These are phyloP conservation scores for Pseudochirops corinnae DNA, from an alignment of 2,797 vertebrate genomes.

Conservation along the genomic window DNA sequence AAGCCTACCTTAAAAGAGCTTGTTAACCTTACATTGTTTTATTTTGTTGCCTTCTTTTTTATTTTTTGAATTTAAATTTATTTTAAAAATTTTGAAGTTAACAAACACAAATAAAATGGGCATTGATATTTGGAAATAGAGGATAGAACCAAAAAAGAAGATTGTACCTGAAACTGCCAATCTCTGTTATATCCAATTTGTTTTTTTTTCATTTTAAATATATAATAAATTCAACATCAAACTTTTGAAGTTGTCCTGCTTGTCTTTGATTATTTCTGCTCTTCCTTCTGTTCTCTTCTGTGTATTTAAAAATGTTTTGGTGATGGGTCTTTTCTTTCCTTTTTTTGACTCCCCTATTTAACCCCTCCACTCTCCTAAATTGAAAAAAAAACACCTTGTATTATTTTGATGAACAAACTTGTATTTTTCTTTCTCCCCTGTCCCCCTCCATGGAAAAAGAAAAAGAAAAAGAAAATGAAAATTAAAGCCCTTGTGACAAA, in stretches of 20 bases:
- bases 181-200: not conserved
- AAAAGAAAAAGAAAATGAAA: not conserved
- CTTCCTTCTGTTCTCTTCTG: not conserved
- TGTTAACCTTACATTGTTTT: not conserved
- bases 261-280: not conserved
- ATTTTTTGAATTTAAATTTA: not conserved
- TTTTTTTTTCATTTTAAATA: not conserved
- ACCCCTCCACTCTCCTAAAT: not conserved
- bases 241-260: not conserved
- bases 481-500: not conserved
- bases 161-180: not conserved
- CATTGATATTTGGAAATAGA: not conserved
- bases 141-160: not conserved
- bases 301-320: not conserved
- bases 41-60: not conserved
- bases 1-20: not conserved
- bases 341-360: not conserved
- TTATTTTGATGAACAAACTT: not conserved
- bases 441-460: not conserved
- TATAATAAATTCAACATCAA: not conserved
- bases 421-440: not conserved
- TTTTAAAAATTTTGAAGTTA: not conserved
- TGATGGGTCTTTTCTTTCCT: not conserved
- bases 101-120: not conserved
- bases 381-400: not conserved